A percentile compares a stretch with the other conserved stretches of the same genome.
Evolutionary conservation across 2,113 vertebrate species (phyloP).

Genomic region (Zeus faber): DNA sequence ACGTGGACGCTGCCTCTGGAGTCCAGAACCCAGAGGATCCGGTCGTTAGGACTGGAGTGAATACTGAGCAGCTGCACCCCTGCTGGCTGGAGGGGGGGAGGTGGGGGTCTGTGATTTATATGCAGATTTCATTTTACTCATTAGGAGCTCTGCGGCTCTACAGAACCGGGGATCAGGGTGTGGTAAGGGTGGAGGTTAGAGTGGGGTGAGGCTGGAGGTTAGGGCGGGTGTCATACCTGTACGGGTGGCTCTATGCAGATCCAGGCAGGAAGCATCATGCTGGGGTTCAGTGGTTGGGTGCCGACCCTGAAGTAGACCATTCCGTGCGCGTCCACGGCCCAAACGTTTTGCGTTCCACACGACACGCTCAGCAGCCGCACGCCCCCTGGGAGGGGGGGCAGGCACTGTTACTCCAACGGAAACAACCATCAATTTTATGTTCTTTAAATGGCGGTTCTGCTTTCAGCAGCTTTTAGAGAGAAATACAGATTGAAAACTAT

Average conservation of each 20-base stretch:
- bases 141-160: neutral
- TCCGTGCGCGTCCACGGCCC: slow-evolving; percentile 90
- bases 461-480: no score
- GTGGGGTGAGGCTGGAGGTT: neutral
- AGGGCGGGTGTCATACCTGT: slow-evolving; percentile 76
- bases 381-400: slow-evolving; percentile 65
- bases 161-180: no score
- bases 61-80: slow-evolving; percentile 86
- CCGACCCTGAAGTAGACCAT: slow-evolving; percentile 94
- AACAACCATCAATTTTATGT: no score
- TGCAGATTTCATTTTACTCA: no score
- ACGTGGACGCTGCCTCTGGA: slow-evolving; percentile 88
- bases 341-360: slow-evolving; percentile 93
- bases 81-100: slow-evolving; percentile 77
- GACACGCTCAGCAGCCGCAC: slow-evolving; percentile 84
- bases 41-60: slow-evolving; percentile 88
- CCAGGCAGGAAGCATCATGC: slow-evolving; percentile 97
- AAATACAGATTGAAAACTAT: no score
- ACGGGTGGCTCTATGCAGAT: slow-evolving; percentile 90
- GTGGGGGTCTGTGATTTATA: no score
- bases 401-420: no score
- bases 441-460: no score
- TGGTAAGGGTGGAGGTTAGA: neutral
- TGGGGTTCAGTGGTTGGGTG: slow-evolving; percentile 94
- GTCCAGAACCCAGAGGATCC: slow-evolving; percentile 91